Conservation (phyloP, 2,113 vertebrate genomes). For the Alouatta palliata region DNA sequence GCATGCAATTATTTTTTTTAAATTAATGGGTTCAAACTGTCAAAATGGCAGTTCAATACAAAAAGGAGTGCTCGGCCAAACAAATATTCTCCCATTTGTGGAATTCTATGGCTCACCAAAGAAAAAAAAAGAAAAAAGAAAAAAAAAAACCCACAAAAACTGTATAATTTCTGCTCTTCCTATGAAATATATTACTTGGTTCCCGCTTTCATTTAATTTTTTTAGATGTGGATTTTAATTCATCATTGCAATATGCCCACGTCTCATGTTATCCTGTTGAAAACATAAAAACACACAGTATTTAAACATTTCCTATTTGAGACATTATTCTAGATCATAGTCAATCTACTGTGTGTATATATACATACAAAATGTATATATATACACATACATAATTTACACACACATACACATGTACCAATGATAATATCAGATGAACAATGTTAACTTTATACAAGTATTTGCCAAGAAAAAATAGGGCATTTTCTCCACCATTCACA, state of each 20-base stretch:
- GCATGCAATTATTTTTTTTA: conserved; percentile 71
- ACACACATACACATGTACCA: conserved; percentile 77
- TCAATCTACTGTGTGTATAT: conserved; percentile 78
- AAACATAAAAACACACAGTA: conserved; percentile 85
- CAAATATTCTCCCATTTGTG: conserved; percentile 79
- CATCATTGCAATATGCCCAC: conserved; percentile 83
- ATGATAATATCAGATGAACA: conserved; percentile 85
- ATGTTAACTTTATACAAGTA: conserved; percentile 86
- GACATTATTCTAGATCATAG: conserved; percentile 86
- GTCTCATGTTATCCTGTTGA: conserved; percentile 82
- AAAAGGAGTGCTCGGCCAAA: conserved; percentile 74
- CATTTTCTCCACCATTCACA: conserved; percentile 91
- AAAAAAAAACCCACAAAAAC: conserved; percentile 54
- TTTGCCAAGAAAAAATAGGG: conserved; percentile 87
- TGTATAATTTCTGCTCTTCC: conserved; percentile 72
- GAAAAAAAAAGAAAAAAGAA: neutral
- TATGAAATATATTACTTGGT: conserved; percentile 83
- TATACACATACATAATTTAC: conserved; percentile 58
- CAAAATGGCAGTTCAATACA: conserved; percentile 83
- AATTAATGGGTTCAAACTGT: conserved; percentile 79
- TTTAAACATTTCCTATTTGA: conserved; percentile 87
- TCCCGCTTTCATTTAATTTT: conserved; percentile 71
- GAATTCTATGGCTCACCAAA: conserved; percentile 82
- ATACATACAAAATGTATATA: conserved; percentile 44
- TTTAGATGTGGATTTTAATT: conserved; percentile 81